Evolutionary conservation across 1,140 invertebrate genomes (phyloP).

Genomic region (Platyscapa corneri): DNA sequence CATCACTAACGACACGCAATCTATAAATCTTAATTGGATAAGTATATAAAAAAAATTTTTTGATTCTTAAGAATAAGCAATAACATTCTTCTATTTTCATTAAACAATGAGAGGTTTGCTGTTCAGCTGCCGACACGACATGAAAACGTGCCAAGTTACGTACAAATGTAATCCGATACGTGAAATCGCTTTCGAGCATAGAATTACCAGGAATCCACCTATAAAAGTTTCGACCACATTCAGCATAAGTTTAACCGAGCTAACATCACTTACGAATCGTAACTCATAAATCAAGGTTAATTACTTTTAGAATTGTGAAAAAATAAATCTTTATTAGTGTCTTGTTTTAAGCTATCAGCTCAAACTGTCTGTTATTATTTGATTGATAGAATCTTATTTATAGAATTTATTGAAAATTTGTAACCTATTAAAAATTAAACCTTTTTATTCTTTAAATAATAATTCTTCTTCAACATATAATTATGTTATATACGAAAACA

Average conservation of each 20-base stretch:
- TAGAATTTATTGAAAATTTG: background rate
- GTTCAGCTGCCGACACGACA: background rate
- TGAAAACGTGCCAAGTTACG: conserved; percentile 11
- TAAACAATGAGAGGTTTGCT: background rate
- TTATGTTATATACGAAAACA: no score
- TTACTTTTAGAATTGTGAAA: background rate
- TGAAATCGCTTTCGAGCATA: conserved; percentile 68
- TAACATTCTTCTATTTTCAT: background rate
- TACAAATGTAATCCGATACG: conserved; percentile 65
- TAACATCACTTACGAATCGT: conserved; percentile 27
- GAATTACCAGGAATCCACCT: conserved; percentile 63
- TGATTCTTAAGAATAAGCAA: background rate
- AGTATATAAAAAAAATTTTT: background rate
- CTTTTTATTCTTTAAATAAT: background rate
- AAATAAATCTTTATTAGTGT: background rate
- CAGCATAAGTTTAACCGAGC: conserved; percentile 40
- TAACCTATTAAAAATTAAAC: background rate
- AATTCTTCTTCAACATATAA: no score
- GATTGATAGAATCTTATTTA: background rate
- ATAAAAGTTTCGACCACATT: conserved; percentile 53
- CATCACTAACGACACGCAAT: background rate
- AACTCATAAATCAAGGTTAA: background rate
- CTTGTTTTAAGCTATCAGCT: background rate
- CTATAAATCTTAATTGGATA: background rate
- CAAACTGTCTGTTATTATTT: background rate